These are phyloP conservation scores for Thermophis baileyi DNA, from an alignment of 2,113 vertebrate species.

Conservation along the genomic window DNA sequence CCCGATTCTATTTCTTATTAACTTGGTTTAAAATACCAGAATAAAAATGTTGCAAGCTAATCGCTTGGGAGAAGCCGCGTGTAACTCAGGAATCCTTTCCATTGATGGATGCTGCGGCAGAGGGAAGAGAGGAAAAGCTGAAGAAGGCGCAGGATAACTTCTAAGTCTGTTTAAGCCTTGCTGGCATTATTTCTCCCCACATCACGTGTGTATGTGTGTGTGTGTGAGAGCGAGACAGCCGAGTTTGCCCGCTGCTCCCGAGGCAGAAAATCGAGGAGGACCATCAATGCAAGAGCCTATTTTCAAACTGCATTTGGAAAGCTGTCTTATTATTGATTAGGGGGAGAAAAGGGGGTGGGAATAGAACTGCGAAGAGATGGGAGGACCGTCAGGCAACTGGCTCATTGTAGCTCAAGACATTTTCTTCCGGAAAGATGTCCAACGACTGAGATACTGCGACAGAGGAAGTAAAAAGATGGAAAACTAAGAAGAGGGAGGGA, in stretches of 20 bases:
- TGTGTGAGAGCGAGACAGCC: slow-evolving; percentile 4
- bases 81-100: slow-evolving; percentile 50
- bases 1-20: neutral
- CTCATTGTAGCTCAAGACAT: slow-evolving; percentile 70
- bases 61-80: slow-evolving; percentile 40
- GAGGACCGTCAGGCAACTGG: slow-evolving; percentile 62
- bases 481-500: slow-evolving; percentile 70
- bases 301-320: slow-evolving; percentile 73
- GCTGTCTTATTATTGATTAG: slow-evolving; percentile 78
- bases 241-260: slow-evolving; percentile 69
- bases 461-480: slow-evolving; percentile 75
- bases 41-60: slow-evolving; percentile 39
- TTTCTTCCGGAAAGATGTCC: slow-evolving; percentile 77
- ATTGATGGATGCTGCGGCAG: slow-evolving; percentile 41
- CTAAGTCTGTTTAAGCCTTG: slow-evolving; percentile 65
- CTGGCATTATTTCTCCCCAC: slow-evolving; percentile 64
- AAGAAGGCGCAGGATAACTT: slow-evolving; percentile 66
- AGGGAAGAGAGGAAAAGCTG: slow-evolving; percentile 28
- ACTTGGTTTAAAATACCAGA: slow-evolving; percentile 25
- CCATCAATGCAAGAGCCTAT: slow-evolving; percentile 68
- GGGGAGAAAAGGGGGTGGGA: slow-evolving; percentile 60
- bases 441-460: slow-evolving; percentile 71
- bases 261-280: slow-evolving; percentile 64
- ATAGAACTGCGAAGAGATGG: slow-evolving; percentile 64
- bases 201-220: slow-evolving; percentile 56